Conservation (phyloP, 2,113 vertebrate genomes). For the Taxidea taxus region DNA sequence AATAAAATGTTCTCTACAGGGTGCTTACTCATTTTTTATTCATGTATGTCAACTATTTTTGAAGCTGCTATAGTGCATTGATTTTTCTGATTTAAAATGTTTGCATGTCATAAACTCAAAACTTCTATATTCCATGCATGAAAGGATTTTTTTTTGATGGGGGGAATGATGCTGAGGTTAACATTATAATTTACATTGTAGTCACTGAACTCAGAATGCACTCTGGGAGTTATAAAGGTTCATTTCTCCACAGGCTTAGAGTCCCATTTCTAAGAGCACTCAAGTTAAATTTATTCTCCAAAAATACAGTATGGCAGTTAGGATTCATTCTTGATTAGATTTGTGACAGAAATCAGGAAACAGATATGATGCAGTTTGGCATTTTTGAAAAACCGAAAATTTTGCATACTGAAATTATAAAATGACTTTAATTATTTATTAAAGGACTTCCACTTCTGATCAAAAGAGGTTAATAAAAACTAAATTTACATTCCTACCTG, state of each 20-base stretch:
- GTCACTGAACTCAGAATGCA: slow-evolving; percentile 71
- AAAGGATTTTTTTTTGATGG: slow-evolving; percentile 31
- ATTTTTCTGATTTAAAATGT: slow-evolving; percentile 43
- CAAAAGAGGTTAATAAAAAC: not conserved
- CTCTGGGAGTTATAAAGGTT: slow-evolving; percentile 79
- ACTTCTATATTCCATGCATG: not conserved
- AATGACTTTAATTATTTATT: slow-evolving; percentile 20
- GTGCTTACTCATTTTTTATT: slow-evolving; percentile 73
- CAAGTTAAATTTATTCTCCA: slow-evolving; percentile 40
- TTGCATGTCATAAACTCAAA: slow-evolving; percentile 60
- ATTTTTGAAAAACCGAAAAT: slow-evolving; percentile 46
- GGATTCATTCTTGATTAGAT: slow-evolving; percentile 46
- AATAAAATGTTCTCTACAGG: not conserved
- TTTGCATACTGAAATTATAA: slow-evolving; percentile 25
- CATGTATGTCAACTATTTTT: slow-evolving; percentile 41
- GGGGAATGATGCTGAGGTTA: slow-evolving; percentile 32
- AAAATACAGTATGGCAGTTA: slow-evolving; percentile 44
- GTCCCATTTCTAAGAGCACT: slow-evolving; percentile 60
- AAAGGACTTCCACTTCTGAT: not conserved
- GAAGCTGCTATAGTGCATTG: not conserved
- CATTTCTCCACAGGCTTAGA: slow-evolving; percentile 71
- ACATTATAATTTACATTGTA: slow-evolving; percentile 38
- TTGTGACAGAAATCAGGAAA: slow-evolving; percentile 52
- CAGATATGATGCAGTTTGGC: slow-evolving; percentile 16
- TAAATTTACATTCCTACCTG: not conserved